Evolutionary conservation across 2,113 vertebrate genomes (phyloP).

Genomic region (Lathamus discolor): DNA sequence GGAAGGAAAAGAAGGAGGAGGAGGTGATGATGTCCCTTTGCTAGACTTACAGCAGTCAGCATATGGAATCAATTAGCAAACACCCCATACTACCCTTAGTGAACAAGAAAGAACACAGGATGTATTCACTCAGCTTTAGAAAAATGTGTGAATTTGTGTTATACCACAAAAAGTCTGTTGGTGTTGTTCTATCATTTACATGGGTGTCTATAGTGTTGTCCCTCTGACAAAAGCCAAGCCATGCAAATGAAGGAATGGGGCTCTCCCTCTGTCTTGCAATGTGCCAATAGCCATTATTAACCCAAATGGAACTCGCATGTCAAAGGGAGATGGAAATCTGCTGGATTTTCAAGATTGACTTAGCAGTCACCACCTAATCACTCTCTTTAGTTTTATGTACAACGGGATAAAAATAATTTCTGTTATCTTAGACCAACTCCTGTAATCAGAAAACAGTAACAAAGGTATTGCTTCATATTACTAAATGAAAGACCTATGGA

Average conservation of each 20-base stretch:
- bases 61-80: conserved; percentile 42
- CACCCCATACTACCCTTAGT: background rate
- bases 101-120: background rate
- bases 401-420: background rate
- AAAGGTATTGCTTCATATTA: background rate
- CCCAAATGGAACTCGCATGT: background rate
- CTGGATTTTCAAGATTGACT: background rate
- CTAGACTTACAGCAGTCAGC: conserved; percentile 87
- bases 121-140: background rate
- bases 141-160: conserved; percentile 6
- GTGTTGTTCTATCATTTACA: background rate
- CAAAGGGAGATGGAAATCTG: conserved; percentile 2
- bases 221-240: conserved; percentile 3
- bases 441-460: background rate
- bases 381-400: background rate
- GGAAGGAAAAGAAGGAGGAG: conserved; percentile 75
- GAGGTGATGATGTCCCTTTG: conserved; percentile 73
- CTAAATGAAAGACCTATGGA: background rate
- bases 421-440: background rate
- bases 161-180: background rate
- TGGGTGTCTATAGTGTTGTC: background rate
- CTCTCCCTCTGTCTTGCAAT: background rate
- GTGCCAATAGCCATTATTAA: background rate
- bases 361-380: background rate
- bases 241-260: background rate